Percentiles rank a stretch among this genome's conserved stretches.
Conservation (phyloP, 2,113 vertebrate species). For the Clarias magur region DNA sequence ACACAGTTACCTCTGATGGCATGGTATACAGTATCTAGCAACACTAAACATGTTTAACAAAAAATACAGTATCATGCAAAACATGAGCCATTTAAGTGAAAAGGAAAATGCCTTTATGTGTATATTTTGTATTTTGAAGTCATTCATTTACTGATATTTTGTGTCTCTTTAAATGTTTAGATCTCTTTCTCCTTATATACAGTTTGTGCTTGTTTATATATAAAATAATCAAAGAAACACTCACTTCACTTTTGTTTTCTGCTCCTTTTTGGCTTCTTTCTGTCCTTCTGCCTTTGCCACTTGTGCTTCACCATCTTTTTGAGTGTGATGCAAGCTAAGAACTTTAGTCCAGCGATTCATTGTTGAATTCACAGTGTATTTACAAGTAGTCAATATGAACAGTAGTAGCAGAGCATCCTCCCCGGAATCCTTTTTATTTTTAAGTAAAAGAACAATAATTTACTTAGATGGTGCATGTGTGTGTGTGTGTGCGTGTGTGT, state of each 20-base stretch:
- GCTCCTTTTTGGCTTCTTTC: slow-evolving; percentile 45
- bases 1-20: background rate
- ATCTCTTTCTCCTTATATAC: background rate
- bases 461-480: background rate
- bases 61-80: background rate
- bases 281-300: slow-evolving; percentile 38
- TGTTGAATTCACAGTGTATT: background rate
- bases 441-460: background rate
- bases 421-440: background rate
- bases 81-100: background rate
- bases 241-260: slow-evolving; percentile 65
- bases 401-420: background rate
- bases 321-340: slow-evolving; percentile 56
- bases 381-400: background rate
- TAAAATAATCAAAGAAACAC: slow-evolving; percentile 29
- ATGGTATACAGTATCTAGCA: background rate
- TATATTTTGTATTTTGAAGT: background rate
- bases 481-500: background rate
- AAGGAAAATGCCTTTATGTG: background rate
- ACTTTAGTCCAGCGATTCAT: slow-evolving; percentile 66
- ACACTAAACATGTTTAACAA: background rate
- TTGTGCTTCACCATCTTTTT: slow-evolving; percentile 50
- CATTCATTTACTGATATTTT: background rate
- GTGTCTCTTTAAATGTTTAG: background rate
- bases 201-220: background rate